Evolutionary conservation across 2,113 vertebrate genomes (phyloP), one percentile per base, ranked within the genome.

Genomic region (Oryzias javanicus): DNA sequence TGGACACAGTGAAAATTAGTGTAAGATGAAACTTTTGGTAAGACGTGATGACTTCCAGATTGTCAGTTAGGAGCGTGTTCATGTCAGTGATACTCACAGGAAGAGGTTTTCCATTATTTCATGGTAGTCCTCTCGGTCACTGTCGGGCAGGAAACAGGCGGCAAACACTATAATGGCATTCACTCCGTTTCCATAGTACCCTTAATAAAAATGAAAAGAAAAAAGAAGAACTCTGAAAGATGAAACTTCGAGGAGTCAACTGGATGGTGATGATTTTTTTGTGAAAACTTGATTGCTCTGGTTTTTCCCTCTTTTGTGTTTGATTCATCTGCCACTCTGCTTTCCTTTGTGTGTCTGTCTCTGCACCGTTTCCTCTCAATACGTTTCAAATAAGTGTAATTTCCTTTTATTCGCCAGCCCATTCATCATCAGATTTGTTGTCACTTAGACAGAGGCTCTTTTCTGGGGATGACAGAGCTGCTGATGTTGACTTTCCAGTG

Each of bases 91-190:
- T 55, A 96, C 97, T 97, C 83, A 99, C 97, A 99, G 90, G 82
- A 99, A 99, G 88, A 99, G 95, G 81, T 99, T 98, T 90, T 99
- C 96, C 97, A 99, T 99, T 78, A 99, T 93, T 86, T 99, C 96
- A 68, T 94, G 93, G 89, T 99, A 99, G 86, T 98, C 95, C n/a
- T 91, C 91, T 78, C 90, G 90, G 89, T 92, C 91, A 77, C 97
- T 99, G 87, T 98, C 97, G 64, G 97, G 97, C 85, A 99, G 93
- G 91, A 97, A 98, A 84, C 97, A 99, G 27, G 97, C 97, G 0
- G 96, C 94, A 83, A 99, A 99, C 78, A 99, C 96, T 88, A 99
- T 99, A 90, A 99, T 98, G 78, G 97, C 96, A 85, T 97, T 98
- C 72, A 93, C 89, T 18, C 85, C 89, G 61, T 94, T 95, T 68